These are phyloP conservation scores for Meloidogyne exigua DNA, from an alignment of 1,140 invertebrate species.

Conservation along the genomic window DNA sequence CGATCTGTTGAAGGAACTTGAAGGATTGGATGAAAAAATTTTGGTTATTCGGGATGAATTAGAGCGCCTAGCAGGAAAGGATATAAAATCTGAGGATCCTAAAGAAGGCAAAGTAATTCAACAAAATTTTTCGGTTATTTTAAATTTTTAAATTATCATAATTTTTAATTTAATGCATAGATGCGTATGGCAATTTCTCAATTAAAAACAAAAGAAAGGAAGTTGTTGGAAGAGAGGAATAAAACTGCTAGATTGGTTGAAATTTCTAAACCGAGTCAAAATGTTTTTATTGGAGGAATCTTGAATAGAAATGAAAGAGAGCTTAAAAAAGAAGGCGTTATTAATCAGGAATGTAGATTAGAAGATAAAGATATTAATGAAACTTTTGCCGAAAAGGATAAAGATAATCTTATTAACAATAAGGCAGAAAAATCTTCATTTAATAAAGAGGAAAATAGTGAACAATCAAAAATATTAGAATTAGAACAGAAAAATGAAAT, in stretches of 20 bases:
- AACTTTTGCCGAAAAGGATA: background rate
- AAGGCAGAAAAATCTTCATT: background rate
- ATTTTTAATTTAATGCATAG: constrained; percentile 22
- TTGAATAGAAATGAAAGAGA: constrained; percentile 8
- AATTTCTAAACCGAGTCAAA: constrained; percentile 26
- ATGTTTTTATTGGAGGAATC: background rate
- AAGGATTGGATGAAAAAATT: constrained; percentile 28
- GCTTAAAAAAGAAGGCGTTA: background rate
- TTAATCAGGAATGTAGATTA: background rate
- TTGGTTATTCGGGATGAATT: constrained; percentile 23
- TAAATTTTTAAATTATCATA: constrained; percentile 7
- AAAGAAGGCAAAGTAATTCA: background rate
- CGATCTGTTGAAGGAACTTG: constrained; percentile 26
- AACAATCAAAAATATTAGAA: background rate
- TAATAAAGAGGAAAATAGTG: background rate
- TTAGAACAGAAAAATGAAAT: constrained; percentile 1
- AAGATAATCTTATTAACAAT: background rate
- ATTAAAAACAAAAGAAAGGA: constrained; percentile 30
- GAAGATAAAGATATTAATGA: constrained; percentile 16
- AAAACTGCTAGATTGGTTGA: constrained; percentile 27
- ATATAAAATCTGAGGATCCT: constrained; percentile 3
- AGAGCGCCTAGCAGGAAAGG: constrained; percentile 26
- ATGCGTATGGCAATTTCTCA: constrained; percentile 38
- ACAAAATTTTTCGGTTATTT: constrained; percentile 34
- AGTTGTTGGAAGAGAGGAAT: constrained; percentile 19